phyloP scores from a whole-genome alignment of 1,140 invertebrate species.

The Drosophila bocqueti region DNA sequence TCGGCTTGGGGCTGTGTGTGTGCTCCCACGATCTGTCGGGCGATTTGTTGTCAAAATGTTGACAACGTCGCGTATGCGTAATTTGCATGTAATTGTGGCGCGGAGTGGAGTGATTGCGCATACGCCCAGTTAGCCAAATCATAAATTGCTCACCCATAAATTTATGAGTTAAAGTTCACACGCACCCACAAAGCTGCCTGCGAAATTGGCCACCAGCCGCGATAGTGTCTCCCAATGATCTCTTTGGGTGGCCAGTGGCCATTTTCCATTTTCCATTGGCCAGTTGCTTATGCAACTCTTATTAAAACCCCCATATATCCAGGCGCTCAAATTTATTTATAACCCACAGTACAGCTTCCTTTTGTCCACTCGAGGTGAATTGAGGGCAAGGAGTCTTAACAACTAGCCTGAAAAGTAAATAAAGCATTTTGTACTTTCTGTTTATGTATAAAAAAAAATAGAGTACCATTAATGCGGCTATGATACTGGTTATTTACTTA shows the following conservation, averaged over 20 bases:
- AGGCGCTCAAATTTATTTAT: slow-evolving; percentile 35
- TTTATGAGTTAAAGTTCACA: slow-evolving; percentile 78
- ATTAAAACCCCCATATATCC: slow-evolving; percentile 70
- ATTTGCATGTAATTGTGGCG: slow-evolving; percentile 63
- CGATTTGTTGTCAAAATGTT: slow-evolving; percentile 61
- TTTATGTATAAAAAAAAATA: too few species aligned
- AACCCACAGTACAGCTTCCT: slow-evolving; percentile 1
- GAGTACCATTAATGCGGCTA: too few species aligned
- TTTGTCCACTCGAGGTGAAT: background rate
- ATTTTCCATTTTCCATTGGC: slow-evolving; percentile 20
- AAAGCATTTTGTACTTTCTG: too few species aligned
- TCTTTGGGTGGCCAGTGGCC: slow-evolving; percentile 58
- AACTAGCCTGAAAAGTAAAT: too few species aligned
- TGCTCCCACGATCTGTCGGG: slow-evolving; percentile 76
- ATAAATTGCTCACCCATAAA: slow-evolving; percentile 68
- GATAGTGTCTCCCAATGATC: slow-evolving; percentile 29
- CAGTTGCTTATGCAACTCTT: slow-evolving; percentile 67
- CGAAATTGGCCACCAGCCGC: slow-evolving; percentile 65
- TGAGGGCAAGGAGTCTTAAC: background rate
- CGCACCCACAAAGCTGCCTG: slow-evolving; percentile 56
- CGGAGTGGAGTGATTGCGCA: slow-evolving; percentile 52
- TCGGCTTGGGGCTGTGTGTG: slow-evolving; percentile 15
- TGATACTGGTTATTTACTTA: background rate
- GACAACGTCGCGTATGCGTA: slow-evolving; percentile 68
- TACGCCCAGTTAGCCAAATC: slow-evolving; percentile 66